These are phyloP conservation scores for Rhincodon typus DNA, from an alignment of 2,797 vertebrate genomes.

Conservation along the genomic window DNA sequence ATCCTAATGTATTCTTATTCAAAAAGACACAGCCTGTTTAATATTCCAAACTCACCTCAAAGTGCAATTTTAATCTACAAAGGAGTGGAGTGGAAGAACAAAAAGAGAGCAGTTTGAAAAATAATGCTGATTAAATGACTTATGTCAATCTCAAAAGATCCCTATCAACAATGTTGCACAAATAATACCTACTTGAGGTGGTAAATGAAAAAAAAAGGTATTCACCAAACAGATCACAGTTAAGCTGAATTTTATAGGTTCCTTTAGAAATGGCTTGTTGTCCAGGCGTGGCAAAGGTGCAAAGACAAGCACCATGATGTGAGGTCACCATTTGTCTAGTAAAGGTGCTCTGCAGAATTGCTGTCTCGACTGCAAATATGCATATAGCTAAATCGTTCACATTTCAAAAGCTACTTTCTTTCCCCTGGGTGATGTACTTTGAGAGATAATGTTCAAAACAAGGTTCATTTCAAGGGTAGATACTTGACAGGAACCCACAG, in stretches of 20 bases:
- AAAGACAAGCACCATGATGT: background rate
- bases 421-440: background rate
- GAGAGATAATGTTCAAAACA: background rate
- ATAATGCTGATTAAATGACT: background rate
- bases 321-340: background rate
- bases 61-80: background rate
- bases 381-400: background rate
- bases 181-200: background rate
- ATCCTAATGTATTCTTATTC: background rate
- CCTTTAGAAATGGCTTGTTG: background rate
- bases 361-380: background rate
- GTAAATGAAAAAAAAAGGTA: background rate
- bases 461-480: background rate
- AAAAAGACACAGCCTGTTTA: background rate
- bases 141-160: background rate
- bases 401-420: background rate
- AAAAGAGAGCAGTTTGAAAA: background rate
- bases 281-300: background rate
- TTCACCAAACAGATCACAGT: background rate
- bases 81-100: background rate
- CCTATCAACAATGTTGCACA: background rate
- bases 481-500: background rate
- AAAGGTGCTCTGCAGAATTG: background rate
- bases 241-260: background rate
- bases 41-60: background rate